These are phyloP conservation scores for Melanophora roralis DNA, from an alignment of 2,888 invertebrate genomes.

Conservation along the genomic window DNA sequence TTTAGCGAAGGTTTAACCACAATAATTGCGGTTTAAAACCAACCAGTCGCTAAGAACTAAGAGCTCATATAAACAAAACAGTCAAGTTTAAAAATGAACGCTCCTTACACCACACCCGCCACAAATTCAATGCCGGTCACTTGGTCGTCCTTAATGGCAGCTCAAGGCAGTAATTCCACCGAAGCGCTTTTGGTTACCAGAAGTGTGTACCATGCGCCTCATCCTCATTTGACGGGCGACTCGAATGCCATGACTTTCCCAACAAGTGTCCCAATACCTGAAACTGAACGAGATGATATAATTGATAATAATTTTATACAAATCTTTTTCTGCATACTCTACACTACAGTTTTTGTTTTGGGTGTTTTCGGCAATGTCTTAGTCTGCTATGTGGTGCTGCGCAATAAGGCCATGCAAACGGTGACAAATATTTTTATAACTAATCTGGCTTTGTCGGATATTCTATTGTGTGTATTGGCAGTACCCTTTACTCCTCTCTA, in stretches of 20 bases:
- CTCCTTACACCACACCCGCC: conserved; percentile 25
- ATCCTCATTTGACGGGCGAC: conserved; percentile 11
- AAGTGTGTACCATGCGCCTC: conserved; percentile 32
- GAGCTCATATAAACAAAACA: background rate
- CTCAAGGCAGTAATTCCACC: conserved; percentile 48
- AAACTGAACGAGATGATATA: conserved; percentile 63
- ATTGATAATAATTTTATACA: conserved; percentile 73
- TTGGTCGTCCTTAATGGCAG: conserved; percentile 53
- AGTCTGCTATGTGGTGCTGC: conserved; percentile 94
- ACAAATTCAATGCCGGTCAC: conserved; percentile 29
- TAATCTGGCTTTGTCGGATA: conserved; percentile 96
- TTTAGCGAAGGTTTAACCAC: background rate
- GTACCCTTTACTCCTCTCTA: conserved; percentile 98
- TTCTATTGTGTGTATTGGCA: conserved; percentile 93
- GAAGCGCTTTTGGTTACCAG: conserved; percentile 8
- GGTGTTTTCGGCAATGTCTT: conserved; percentile 93
- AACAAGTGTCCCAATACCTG: conserved; percentile 15
- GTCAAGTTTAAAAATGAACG: background rate
- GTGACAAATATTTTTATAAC: conserved; percentile 98
- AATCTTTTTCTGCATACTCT: conserved; percentile 74
- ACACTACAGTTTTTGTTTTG: conserved; percentile 82
- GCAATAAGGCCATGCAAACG: conserved; percentile 97
- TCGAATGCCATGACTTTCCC: conserved; percentile 14
- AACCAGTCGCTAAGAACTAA: background rate
- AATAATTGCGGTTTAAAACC: background rate